phyloP scores from a whole-genome alignment of 2,888 invertebrate genomes.

The Leptarthrus brevirostris region DNA sequence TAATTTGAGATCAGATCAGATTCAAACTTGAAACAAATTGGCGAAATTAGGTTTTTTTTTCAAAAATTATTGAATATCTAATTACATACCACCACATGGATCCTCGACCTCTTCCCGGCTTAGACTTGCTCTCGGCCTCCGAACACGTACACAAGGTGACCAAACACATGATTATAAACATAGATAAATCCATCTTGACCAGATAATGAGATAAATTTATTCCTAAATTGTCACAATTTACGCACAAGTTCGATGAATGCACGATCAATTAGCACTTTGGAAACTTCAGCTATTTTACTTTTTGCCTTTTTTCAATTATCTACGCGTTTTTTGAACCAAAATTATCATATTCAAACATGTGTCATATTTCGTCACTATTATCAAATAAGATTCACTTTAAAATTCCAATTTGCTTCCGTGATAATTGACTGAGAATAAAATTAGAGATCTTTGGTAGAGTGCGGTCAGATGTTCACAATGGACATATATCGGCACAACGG shows the following conservation, averaged over 20 bases:
- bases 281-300: constrained; percentile 47
- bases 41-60: no score
- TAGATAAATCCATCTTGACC: constrained; percentile 64
- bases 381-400: constrained; percentile 38
- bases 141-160: constrained; percentile 61
- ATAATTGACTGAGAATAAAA: constrained; percentile 36
- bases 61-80: background rate
- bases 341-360: constrained; percentile 57
- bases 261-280: constrained; percentile 64
- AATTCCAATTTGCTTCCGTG: constrained; percentile 41
- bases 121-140: constrained; percentile 66
- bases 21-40: background rate
- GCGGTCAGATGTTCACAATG: constrained; percentile 9
- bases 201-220: constrained; percentile 22
- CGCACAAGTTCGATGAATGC: constrained; percentile 57
- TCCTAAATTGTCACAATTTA: constrained; percentile 45
- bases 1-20: background rate
- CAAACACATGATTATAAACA: constrained; percentile 61
- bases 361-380: constrained; percentile 45
- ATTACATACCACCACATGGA: constrained; percentile 91
- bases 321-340: constrained; percentile 7
- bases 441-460: constrained; percentile 18
- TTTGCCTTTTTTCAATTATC: background rate
- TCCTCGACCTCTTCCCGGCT: constrained; percentile 83
- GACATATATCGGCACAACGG: background rate